Conservation (phyloP, 2,888 invertebrate genomes). For the Mycogona germanica region DNA sequence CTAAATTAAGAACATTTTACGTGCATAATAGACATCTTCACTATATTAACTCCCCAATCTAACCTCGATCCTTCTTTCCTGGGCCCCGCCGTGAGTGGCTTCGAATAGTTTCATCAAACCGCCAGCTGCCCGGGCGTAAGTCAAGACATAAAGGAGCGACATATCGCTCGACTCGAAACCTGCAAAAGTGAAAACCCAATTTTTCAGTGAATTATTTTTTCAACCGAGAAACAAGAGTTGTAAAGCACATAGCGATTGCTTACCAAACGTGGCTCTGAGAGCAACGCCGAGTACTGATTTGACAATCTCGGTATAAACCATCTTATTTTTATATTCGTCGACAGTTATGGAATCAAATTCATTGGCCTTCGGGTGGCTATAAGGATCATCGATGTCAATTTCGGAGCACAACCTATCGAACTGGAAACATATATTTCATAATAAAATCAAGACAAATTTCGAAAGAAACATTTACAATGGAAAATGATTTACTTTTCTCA, state of each 20-base stretch:
- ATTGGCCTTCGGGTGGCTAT: constrained; percentile 28
- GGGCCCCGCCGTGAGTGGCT: constrained; percentile 4
- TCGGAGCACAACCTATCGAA: constrained; percentile 32
- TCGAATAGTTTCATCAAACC: constrained; percentile 10
- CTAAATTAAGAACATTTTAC: too few species aligned
- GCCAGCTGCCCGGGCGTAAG: constrained; percentile 7
- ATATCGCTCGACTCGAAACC: neutral
- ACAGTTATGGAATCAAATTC: constrained; percentile 32
- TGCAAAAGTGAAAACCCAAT: too few species aligned
- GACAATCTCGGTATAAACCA: constrained; percentile 25
- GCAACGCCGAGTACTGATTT: neutral
- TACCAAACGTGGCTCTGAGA: constrained; percentile 4
- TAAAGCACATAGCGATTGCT: neutral
- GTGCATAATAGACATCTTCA: too few species aligned
- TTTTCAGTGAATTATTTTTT: too few species aligned
- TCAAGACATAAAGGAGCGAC: neutral
- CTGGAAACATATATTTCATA: constrained; percentile 23
- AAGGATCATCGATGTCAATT: constrained; percentile 30
- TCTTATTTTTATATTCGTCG: constrained; percentile 27
- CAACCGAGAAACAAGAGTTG: neutral
- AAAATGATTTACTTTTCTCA: too few species aligned
- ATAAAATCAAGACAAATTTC: neutral
- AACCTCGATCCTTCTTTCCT: constrained; percentile 7
- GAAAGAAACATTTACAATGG: neutral
- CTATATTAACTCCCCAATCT: too few species aligned